A percentile compares a stretch with the other conserved stretches of the same genome.
These are phyloP conservation scores for Indicator indicator DNA, from an alignment of 2,113 vertebrate species.

Conservation along the genomic window DNA sequence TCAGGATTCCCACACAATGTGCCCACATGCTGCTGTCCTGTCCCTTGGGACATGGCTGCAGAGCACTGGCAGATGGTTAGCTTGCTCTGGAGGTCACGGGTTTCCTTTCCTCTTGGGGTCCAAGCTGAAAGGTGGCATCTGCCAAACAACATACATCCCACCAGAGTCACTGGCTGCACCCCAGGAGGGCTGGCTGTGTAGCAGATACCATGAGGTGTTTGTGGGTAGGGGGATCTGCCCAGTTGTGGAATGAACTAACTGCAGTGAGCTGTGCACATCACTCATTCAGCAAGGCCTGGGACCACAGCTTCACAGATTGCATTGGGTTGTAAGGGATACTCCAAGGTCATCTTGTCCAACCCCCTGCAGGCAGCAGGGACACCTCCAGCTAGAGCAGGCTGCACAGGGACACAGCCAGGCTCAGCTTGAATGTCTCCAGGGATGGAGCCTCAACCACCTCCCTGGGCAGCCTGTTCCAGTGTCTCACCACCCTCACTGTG, in stretches of 20 bases:
- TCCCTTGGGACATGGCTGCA: background rate
- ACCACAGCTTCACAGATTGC: background rate
- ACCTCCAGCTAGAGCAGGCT: too few relatives aligned
- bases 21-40: background rate
- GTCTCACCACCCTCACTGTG: too few relatives aligned
- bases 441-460: too few relatives aligned
- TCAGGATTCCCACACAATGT: background rate
- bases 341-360: too few relatives aligned
- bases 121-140: background rate
- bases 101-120: background rate
- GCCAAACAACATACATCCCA: background rate
- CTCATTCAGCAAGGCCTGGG: background rate
- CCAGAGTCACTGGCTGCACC: background rate
- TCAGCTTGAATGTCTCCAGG: too few relatives aligned
- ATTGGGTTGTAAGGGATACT: too few relatives aligned
- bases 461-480: too few relatives aligned
- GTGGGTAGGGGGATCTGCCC: background rate
- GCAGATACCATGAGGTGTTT: background rate
- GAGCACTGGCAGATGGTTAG: background rate
- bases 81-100: background rate
- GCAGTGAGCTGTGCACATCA: background rate
- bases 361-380: too few relatives aligned
- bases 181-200: rapidly evolving
- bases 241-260: background rate
- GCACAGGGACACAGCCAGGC: too few relatives aligned